phyloP scores from a whole-genome alignment of 2,888 invertebrate genomes.

The Piscicola geometra region DNA sequence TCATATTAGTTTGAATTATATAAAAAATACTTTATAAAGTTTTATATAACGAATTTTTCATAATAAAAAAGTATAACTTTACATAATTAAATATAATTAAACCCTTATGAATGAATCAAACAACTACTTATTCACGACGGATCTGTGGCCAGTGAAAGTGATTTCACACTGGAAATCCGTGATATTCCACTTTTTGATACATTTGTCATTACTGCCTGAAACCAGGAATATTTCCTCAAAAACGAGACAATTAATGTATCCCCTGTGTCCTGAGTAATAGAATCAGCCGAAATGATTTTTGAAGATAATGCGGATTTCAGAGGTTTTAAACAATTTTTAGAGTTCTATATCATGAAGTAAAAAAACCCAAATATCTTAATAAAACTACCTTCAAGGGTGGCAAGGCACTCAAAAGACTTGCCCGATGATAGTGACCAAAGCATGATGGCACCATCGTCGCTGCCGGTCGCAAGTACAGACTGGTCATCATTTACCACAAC shows the following conservation, averaged over 20 bases:
- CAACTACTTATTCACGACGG: conserved; percentile 55
- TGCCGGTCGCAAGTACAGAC: conserved; percentile 58
- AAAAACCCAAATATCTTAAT: too few relatives aligned
- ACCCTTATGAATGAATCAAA: too few relatives aligned
- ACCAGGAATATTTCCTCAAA: conserved; percentile 58
- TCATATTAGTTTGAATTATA: too few relatives aligned
- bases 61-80: too few relatives aligned
- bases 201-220: conserved; percentile 59
- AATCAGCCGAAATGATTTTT: not conserved
- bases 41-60: too few relatives aligned
- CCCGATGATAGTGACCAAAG: conserved; percentile 58
- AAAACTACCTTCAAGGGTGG: conserved; percentile 49
- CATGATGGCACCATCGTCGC: conserved; percentile 58
- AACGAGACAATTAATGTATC: conserved; percentile 58
- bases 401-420: conserved; percentile 56
- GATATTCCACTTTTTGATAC: conserved; percentile 59
- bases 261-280: conserved; percentile 52
- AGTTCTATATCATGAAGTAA: too few relatives aligned
- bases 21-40: too few relatives aligned
- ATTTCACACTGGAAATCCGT: conserved; percentile 57
- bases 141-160: conserved; percentile 56
- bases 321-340: too few relatives aligned
- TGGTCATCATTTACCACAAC: conserved; percentile 59
- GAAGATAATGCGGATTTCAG: not conserved
- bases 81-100: too few relatives aligned